Evolutionary conservation across 2,113 vertebrate genomes (phyloP), one percentile per base, ranked within the genome.

Genomic region (Cricetomys ansorgei): DNA sequence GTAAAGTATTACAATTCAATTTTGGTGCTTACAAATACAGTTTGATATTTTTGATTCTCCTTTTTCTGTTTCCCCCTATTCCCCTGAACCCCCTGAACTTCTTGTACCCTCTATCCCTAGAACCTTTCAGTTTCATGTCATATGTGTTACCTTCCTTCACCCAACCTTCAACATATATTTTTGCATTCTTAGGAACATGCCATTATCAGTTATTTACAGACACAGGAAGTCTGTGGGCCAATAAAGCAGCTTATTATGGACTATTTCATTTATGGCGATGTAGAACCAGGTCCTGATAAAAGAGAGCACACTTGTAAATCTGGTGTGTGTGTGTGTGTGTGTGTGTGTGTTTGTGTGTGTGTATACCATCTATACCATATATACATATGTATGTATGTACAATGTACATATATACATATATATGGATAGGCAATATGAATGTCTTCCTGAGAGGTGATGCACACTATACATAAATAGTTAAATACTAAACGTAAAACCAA

Each of bases 331-430:
- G 5, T 27, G 5, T 70, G 15, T 34, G 13, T 67, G 13, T 67
- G 15, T 67, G 8, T 67, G 29, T 67, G 15, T 67, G 29, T n/a
- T n/a, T n/a, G n/a, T n/a, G n/a, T n/a, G n/a, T n/a, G n/a, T n/a
- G n/a, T n/a, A n/a, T n/a, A n/a, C n/a, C n/a, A n/a, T n/a, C n/a
- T n/a, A n/a, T n/a, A n/a, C n/a, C n/a, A n/a, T 67, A 34, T 67
- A 13, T 67, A 34, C 34, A 27, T 67, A 10, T 70, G 9, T 40
- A 37, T 21, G 13, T n/a, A 29, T 69, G 19, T 43, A 29, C n/a
- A n/a, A n/a, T 29, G 7, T 16, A 31, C 7, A 31, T 31, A 5
- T 31, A 4, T 0, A 3, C 55, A 11, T 1, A 31, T 19, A 2
- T 40, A 11, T 45, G 50, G 8, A 19, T 69, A 29, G 50, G 11